Base-by-base conservation (phyloP, 2,888 invertebrate species). In the Spisula solida region DNA sequence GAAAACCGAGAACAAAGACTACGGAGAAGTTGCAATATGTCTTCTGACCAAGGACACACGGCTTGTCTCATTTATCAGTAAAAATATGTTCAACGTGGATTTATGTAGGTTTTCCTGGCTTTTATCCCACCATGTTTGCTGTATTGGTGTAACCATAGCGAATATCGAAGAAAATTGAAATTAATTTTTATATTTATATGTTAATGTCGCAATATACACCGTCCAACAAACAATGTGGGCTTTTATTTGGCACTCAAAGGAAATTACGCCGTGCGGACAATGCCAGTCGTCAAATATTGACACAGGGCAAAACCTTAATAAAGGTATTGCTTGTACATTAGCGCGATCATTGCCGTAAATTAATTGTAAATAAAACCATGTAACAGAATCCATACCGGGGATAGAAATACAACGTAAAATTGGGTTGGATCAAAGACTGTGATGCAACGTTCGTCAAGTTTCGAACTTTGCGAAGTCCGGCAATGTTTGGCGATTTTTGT, bases 261-360 rank as follows among this genome's bases (percentile, higher is more conserved):
- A 87, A 89, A 88, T 86, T 85, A 85, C 66, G 84, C 79, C 56
- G 83, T 66, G 70, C 86, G 88, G 85, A 90, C 90, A 90, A 88
- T 70, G 55, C 18, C 75, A 56, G 82, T 60, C 25, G 34, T 88
- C 83, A 85, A 90, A 90, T 90, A 90, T 90, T 90, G 85, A 88
- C 87, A 60, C 41, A 80, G 85, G 56, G 70, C 83, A 88, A 83
- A 78, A 75, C 83, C 75, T 85, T 87, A 82, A 85, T 85, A 85
- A 85, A 78, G 56, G 81, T 82, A 85, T 88, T 86, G 86, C 86
- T 25, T 25, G 75, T 51, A 83, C 86, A 89, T 89, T 89, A 89
- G 82, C 86, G 60, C 12, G 79, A 84, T 89, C 60, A 89, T 89
- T 48, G 75, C 55, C 55, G 56, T 56, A 84, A 89, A 89, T 89